phyloP scores from a whole-genome alignment of 2,113 vertebrate species.

The Onychostoma macrolepis region DNA sequence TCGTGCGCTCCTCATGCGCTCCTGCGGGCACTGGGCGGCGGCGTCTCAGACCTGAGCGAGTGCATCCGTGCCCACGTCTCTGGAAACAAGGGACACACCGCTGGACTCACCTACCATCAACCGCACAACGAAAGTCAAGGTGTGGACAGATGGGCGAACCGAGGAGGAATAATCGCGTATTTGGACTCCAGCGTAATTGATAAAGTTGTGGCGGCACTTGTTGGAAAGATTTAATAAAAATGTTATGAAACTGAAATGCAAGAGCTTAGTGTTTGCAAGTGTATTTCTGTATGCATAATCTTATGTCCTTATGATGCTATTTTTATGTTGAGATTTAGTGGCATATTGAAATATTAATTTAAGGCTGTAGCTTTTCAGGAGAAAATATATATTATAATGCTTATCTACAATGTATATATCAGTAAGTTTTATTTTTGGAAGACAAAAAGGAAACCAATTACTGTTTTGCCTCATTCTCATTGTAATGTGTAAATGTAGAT shows the following conservation, averaged over 20 bases:
- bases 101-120: slow-evolving; percentile 76
- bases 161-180: slow-evolving; percentile 76
- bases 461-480: background rate
- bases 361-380: background rate
- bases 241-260: background rate
- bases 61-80: slow-evolving; percentile 55
- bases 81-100: slow-evolving; percentile 2
- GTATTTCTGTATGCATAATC: background rate
- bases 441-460: background rate
- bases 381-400: background rate
- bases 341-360: background rate
- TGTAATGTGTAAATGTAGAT: background rate
- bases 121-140: slow-evolving; percentile 60
- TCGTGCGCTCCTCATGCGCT: slow-evolving; percentile 78
- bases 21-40: slow-evolving; percentile 78
- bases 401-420: background rate
- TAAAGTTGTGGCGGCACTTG: slow-evolving; percentile 65
- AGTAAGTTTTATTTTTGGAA: background rate
- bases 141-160: slow-evolving; percentile 77
- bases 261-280: background rate
- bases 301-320: background rate
- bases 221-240: slow-evolving; percentile 64
- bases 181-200: slow-evolving; percentile 66
- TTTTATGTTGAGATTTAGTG: background rate
- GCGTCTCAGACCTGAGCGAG: slow-evolving; percentile 67